A percentile compares a stretch with the other conserved stretches of the same genome.
Conservation (phyloP, 2,888 invertebrate genomes). For the Copidosoma aretas region DNA sequence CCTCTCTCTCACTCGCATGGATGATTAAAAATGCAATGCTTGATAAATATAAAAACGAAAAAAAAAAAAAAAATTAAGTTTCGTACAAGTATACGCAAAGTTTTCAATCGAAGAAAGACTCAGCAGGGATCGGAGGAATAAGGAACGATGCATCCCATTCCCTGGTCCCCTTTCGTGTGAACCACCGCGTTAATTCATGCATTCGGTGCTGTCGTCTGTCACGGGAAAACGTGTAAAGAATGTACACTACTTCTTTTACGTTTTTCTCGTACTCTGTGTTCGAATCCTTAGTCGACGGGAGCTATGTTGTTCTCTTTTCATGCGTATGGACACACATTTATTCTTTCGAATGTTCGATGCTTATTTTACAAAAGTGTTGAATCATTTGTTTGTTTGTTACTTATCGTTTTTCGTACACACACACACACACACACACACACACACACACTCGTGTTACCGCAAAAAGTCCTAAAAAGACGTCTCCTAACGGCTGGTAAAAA, state of each 20-base stretch:
- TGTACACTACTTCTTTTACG: constrained; percentile 29
- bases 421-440: no score
- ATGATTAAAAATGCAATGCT: constrained; percentile 4
- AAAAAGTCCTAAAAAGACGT: constrained; percentile 40
- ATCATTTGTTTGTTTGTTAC: constrained; percentile 27
- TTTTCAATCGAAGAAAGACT: no score
- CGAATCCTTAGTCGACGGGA: constrained; percentile 22
- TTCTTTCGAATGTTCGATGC: constrained; percentile 29
- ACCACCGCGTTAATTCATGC: constrained; percentile 34
- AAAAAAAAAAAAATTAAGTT: constrained; percentile 4
- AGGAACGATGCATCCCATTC: constrained; percentile 33
- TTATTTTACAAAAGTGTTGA: constrained; percentile 34
- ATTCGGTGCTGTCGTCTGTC: constrained; percentile 31
- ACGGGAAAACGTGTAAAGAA: constrained; percentile 38
- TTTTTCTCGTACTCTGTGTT: constrained; percentile 26
- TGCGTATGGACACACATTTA: constrained; percentile 32
- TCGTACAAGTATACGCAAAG: no score
- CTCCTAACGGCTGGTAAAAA: constrained; percentile 40
- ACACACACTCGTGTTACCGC: no score
- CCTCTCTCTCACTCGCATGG: constrained; percentile 12
- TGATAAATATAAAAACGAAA: constrained; percentile 10
- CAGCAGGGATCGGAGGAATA: constrained; percentile 35
- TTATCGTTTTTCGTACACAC: constrained; percentile 25
- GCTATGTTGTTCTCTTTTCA: constrained; percentile 24
- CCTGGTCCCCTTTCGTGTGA: constrained; percentile 31